Evolutionary conservation across 2,113 vertebrate genomes (phyloP).

Genomic region (Microcebus jonahi): DNA sequence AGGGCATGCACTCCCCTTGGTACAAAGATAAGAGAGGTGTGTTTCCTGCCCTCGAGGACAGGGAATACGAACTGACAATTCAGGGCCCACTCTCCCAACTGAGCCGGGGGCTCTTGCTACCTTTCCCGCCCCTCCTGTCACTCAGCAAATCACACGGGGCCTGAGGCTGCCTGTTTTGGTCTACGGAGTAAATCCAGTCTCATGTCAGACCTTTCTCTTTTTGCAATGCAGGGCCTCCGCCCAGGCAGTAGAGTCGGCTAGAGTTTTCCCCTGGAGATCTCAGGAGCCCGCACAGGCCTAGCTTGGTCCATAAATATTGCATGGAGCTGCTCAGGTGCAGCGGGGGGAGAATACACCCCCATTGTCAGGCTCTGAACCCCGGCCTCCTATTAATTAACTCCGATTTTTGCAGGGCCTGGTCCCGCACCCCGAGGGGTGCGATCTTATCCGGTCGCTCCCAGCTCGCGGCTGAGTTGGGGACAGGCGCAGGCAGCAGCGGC

Average conservation of each 20-base stretch:
- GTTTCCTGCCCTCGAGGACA: background rate
- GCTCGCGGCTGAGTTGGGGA: background rate
- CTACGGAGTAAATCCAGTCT: background rate
- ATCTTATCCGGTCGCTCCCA: background rate
- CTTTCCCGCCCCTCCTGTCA: background rate
- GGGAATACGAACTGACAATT: fast-evolving
- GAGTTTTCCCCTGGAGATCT: background rate
- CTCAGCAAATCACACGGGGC: background rate
- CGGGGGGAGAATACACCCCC: background rate
- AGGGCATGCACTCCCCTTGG: fast-evolving
- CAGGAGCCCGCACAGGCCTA: background rate
- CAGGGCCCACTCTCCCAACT: too few species aligned
- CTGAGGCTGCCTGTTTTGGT: fast-evolving
- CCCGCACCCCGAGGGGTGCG: background rate
- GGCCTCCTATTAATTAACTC: background rate
- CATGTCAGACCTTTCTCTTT: background rate
- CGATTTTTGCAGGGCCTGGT: background rate
- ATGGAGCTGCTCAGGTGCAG: background rate
- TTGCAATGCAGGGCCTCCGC: background rate
- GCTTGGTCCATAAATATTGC: background rate
- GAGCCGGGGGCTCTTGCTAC: background rate
- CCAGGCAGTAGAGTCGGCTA: background rate
- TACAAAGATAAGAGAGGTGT: background rate
- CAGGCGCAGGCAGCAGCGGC: background rate
- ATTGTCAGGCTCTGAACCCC: background rate